Evolutionary conservation across 2,888 invertebrate species (phyloP).

Genomic region (Acrobasis consociella): DNA sequence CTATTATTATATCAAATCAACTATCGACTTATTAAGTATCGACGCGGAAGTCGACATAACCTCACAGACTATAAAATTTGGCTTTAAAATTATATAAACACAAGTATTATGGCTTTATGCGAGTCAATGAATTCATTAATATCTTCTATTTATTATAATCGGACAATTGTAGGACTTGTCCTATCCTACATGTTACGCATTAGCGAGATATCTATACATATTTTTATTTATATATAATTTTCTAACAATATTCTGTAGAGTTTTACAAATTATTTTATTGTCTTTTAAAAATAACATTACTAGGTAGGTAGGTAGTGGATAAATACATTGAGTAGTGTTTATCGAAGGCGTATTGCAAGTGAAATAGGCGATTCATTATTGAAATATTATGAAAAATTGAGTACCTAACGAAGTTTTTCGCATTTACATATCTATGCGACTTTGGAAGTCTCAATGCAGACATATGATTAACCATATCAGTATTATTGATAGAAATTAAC

Average conservation of each 20-base stretch:
- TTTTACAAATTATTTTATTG: conserved; percentile 75
- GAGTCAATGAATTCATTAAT: conserved; percentile 73
- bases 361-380: conserved; percentile 58
- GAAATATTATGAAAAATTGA: conserved; percentile 45
- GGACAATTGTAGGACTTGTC: conserved; percentile 45
- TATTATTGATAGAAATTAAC: conserved; percentile 28
- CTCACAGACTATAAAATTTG: conserved; percentile 83
- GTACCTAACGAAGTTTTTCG: conserved; percentile 52
- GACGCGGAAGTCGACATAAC: conserved; percentile 73
- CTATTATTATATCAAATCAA: conserved; percentile 72
- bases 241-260: conserved; percentile 77
- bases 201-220: conserved; percentile 70
- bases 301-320: conserved; percentile 63
- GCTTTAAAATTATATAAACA: conserved; percentile 80
- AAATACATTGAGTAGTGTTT: conserved; percentile 59
- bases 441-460: conserved; percentile 31
- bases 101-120: conserved; percentile 78
- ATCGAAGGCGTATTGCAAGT: conserved; percentile 63
- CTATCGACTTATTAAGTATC: conserved; percentile 75
- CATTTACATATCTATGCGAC: conserved; percentile 64
- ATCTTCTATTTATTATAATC: conserved; percentile 65
- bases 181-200: conserved; percentile 63
- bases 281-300: conserved; percentile 59
- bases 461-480: conserved; percentile 40
- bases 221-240: conserved; percentile 73